These are phyloP conservation scores for Phanerotoma sp. DNA, from an alignment of 2,888 invertebrate genomes.

Conservation along the genomic window DNA sequence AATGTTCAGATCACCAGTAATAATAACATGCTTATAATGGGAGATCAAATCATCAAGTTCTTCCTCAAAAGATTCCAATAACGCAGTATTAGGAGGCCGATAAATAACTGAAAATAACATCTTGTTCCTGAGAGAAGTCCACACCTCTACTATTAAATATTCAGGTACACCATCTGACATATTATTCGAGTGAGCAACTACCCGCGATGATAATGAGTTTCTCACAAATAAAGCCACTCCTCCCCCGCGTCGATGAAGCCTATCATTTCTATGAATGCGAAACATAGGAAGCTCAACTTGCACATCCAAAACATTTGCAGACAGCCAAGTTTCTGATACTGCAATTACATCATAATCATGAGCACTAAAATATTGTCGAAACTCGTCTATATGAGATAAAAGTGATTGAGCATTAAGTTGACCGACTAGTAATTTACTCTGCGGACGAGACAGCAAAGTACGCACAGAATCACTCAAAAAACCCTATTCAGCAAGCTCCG, in stretches of 20 bases:
- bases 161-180: not conserved
- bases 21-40: too few relatives aligned
- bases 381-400: not conserved
- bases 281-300: not conserved
- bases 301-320: not conserved
- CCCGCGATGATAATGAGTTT: not conserved
- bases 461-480: not conserved
- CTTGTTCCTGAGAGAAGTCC: not conserved
- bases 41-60: too few relatives aligned
- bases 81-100: too few relatives aligned
- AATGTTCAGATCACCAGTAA: too few relatives aligned
- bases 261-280: not conserved
- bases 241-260: not conserved
- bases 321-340: not conserved
- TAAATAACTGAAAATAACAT: too few relatives aligned
- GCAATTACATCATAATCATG: conserved; percentile 2
- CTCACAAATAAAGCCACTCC: not conserved
- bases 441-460: too few relatives aligned
- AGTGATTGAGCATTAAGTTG: conserved; percentile 6
- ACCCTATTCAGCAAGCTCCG: not conserved
- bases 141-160: not conserved
- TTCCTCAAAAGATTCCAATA: too few relatives aligned
- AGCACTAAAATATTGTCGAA: not conserved
- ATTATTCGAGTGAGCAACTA: not conserved
- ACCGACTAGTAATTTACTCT: not conserved